phyloP scores from a whole-genome alignment of 2,888 invertebrate species.

The Platynereis dumerilii region DNA sequence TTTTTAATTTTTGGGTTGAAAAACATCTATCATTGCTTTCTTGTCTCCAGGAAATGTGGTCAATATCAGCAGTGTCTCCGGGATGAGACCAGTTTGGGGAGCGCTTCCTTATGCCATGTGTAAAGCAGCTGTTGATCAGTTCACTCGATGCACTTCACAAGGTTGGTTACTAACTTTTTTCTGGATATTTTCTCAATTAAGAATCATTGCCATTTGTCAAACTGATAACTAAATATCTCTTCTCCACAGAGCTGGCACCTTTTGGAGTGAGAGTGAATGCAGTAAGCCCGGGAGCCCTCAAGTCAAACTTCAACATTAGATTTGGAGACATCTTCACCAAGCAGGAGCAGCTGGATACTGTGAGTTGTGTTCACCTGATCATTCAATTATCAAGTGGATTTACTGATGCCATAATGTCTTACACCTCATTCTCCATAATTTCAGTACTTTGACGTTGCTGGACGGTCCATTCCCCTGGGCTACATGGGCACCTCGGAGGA shows the following conservation, averaged over 20 bases:
- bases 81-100: conserved; percentile 3
- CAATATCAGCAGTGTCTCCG: conserved; percentile 18
- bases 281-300: conserved; percentile 5
- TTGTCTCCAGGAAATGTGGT: conserved; percentile 2
- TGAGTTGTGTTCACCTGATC: not conserved
- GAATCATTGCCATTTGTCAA: not conserved
- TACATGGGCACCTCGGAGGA: conserved; percentile 10
- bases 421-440: too few species aligned
- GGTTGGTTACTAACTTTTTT: too few species aligned
- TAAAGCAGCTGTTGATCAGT: conserved; percentile 18
- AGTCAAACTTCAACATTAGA: conserved; percentile 14
- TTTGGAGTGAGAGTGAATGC: conserved; percentile 8
- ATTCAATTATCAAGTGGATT: too few species aligned
- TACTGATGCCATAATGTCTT: too few species aligned
- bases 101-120: conserved; percentile 9
- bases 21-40: too few species aligned
- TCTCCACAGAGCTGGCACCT: not conserved
- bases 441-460: conserved; percentile 11
- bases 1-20: too few species aligned
- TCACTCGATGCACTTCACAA: conserved; percentile 7
- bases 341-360: conserved; percentile 11
- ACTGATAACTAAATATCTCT: not conserved
- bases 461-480: conserved; percentile 9
- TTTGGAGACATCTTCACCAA: conserved; percentile 13
- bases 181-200: too few species aligned